phyloP scores from a whole-genome alignment of 2,797 vertebrate genomes.

The Poliocrania exsul region DNA sequence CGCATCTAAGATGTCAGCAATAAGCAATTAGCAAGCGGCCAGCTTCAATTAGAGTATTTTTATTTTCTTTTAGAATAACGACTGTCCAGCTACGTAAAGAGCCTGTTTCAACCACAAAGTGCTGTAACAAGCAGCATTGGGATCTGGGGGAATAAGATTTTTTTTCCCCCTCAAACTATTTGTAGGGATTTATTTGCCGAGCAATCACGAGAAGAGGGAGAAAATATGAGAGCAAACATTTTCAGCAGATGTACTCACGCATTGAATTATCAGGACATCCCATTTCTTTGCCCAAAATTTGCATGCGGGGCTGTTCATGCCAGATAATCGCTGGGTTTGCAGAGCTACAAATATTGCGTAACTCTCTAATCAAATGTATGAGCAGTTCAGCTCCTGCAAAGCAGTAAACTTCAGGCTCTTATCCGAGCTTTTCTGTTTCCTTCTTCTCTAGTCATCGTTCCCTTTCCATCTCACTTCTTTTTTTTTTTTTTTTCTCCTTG shows the following conservation, averaged over 20 bases:
- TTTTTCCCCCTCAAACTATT: not conserved
- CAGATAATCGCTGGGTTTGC: not conserved
- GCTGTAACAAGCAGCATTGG: rapidly evolving
- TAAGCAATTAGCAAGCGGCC: not conserved
- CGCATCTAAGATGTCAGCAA: not conserved
- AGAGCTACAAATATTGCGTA: not conserved
- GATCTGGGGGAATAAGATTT: rapidly evolving
- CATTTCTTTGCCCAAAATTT: constrained; percentile 8
- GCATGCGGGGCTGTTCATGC: not conserved
- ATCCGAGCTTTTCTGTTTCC: not conserved
- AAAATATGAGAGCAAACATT: not conserved
- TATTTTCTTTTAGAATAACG: not conserved
- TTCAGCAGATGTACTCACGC: constrained; percentile 12
- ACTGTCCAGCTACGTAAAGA: rapidly evolving
- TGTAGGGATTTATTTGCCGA: not conserved
- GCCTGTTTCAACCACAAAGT: not conserved
- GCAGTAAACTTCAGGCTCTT: not conserved
- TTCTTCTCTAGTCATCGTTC: not conserved
- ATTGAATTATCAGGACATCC: not conserved
- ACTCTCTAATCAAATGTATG: not conserved
- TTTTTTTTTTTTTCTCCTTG: not conserved
- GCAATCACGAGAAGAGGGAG: not conserved
- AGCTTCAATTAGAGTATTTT: not conserved
- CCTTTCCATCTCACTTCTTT: not conserved
- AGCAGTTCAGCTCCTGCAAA: not conserved